Conservation (phyloP, 1,140 invertebrate genomes). For the Drosophila pallidifrons region DNA sequence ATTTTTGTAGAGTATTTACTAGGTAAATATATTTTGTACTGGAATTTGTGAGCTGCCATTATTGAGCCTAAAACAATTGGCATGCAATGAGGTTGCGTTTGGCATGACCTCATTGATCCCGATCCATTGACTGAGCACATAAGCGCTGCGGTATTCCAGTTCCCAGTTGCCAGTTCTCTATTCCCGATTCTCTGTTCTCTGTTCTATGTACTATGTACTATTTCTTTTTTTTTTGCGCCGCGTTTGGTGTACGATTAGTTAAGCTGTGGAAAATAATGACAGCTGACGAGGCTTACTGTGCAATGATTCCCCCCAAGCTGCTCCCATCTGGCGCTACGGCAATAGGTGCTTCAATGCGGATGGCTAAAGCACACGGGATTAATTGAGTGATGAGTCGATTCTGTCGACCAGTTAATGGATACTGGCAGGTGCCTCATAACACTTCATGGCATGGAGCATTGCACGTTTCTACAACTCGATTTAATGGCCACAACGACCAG, state of each 20-base stretch:
- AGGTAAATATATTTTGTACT: neutral
- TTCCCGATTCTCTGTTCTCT: neutral
- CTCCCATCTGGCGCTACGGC: neutral
- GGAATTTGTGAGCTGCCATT: slow-evolving; percentile 86
- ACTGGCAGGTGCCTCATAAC: slow-evolving; percentile 40
- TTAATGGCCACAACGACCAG: slow-evolving; percentile 23
- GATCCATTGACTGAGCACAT: slow-evolving; percentile 90
- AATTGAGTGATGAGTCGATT: slow-evolving; percentile 46
- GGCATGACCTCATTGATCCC: slow-evolving; percentile 92
- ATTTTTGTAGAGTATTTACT: neutral
- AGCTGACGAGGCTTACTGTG: slow-evolving; percentile 25
- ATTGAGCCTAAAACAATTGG: slow-evolving; percentile 92
- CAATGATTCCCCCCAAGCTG: slow-evolving; percentile 3
- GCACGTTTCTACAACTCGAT: slow-evolving; percentile 24
- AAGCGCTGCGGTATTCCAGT: slow-evolving; percentile 87
- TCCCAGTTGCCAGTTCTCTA: neutral
- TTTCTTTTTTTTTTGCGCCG: neutral
- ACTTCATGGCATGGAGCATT: slow-evolving; percentile 37
- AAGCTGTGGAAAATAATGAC: slow-evolving; percentile 44
- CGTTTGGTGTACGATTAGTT: slow-evolving; percentile 37
- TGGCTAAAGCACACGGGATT: slow-evolving; percentile 33
- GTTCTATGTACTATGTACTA: no score
- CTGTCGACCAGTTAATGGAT: slow-evolving; percentile 43
- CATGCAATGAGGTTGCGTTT: slow-evolving; percentile 91
- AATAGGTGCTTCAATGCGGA: slow-evolving; percentile 11